These are phyloP conservation scores for Enteromius mattozi DNA, from an alignment of 2,797 vertebrate genomes.

Conservation along the genomic window DNA sequence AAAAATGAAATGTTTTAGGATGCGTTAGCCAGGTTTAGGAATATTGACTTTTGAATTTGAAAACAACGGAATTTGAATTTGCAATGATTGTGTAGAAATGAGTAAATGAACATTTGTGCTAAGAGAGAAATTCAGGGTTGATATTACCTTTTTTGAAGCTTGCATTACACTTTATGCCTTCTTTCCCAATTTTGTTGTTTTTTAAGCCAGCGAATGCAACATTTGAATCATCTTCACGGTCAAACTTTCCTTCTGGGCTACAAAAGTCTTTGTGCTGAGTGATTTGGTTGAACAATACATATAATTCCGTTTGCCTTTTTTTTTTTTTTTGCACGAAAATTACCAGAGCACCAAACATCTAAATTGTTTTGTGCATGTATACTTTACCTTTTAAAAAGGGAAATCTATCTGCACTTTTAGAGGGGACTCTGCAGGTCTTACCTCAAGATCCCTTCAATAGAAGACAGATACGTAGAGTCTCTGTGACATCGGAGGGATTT, in stretches of 20 bases:
- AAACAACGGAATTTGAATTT: conserved; percentile 27
- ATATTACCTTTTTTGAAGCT: conserved; percentile 84
- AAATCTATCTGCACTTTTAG: conserved; percentile 73
- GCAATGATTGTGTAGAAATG: conserved; percentile 23
- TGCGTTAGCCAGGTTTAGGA: conserved; percentile 30
- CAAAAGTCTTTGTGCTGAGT: conserved; percentile 67
- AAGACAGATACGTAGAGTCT: conserved; percentile 69
- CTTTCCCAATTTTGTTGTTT: conserved; percentile 83
- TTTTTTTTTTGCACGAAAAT: conserved; percentile 71
- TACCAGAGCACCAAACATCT: conserved; percentile 56
- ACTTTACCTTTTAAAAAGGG: conserved; percentile 75
- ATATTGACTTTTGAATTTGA: conserved; percentile 37
- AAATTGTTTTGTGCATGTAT: conserved; percentile 68
- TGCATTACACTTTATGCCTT: conserved; percentile 84
- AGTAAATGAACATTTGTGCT: conserved; percentile 69
- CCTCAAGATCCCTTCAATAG: conserved; percentile 72
- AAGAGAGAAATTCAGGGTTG: conserved; percentile 82
- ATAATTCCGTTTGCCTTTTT: conserved; percentile 2
- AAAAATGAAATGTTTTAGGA: not conserved
- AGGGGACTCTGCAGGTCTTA: conserved; percentile 72
- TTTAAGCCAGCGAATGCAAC: conserved; percentile 82
- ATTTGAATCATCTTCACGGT: conserved; percentile 80
- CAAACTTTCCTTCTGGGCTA: conserved; percentile 48
- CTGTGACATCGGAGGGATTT: conserved; percentile 60
- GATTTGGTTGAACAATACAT: conserved; percentile 32